Evolutionary conservation across 2,888 invertebrate genomes (phyloP), one percentile per base, ranked within the genome.

Genomic region (Halictus ligatus): DNA sequence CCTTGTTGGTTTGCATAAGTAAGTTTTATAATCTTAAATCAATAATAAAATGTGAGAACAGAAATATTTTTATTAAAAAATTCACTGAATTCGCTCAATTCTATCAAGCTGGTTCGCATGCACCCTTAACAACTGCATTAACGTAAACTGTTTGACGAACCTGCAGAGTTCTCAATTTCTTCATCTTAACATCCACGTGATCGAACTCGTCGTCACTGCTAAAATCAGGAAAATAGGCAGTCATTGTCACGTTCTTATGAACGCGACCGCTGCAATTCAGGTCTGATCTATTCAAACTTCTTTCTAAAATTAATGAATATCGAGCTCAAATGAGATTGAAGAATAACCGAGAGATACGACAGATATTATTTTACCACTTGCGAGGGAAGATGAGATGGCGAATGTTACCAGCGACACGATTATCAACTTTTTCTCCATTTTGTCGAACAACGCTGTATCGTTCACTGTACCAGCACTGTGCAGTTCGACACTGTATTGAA

Each of bases 151-250:
- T 8, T 67, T 18, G 10, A 76, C 81, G 84, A 93, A 96, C 96
- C 95, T 96, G 96, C 60, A 96, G 92, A 3, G 95, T 95, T 75
- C 94, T 91, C 64, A 96, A 88, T 90, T 95, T 95, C 89, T 95
- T 94, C 75, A 95, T 95, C 80, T 92, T 94, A 50, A 92, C 93
- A 83, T 96, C 96, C 81, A 95, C 89, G 89, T 95, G 95, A 80
- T 95, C 96, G 29, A 92, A 92, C 81, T 95, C 95, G 69, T 94
- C 89, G 58, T 95, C 95, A n/a, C 95, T 95, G 13, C 90, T 92
- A 86, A 94, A 96, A 89, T 95, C 95, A 0, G 96, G 96, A 92
- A 95, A 96, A 92, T 96, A 96, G 0, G 96, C 96, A 3, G 96
- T 94, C 74, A 96, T 88, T 2, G 95, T 95, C 0, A 96, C 96